Evolutionary conservation across 2,113 vertebrate species (phyloP).

Genomic region (Nothoprocta pentlandii): DNA sequence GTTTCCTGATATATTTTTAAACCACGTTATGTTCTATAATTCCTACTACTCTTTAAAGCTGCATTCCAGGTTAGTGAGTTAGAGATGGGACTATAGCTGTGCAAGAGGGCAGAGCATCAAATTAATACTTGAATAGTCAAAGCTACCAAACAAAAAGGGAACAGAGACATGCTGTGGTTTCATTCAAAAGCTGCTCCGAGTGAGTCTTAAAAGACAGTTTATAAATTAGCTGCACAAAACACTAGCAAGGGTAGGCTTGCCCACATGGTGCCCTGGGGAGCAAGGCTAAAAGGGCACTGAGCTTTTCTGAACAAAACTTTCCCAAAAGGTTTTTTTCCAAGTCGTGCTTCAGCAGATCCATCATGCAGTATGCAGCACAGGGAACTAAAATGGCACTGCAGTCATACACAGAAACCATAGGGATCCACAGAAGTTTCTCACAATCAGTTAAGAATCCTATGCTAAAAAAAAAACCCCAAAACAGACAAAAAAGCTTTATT

Average conservation of each 20-base stretch:
- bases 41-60: slow-evolving; percentile 24
- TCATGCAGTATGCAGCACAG: not conserved
- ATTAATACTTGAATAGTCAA: not conserved
- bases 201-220: not conserved
- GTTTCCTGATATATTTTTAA: slow-evolving; percentile 37
- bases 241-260: not conserved
- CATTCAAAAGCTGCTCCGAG: not conserved
- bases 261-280: not conserved
- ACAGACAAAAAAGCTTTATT: not conserved
- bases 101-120: slow-evolving; percentile 25
- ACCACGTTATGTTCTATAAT: not conserved
- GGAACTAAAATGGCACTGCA: not conserved
- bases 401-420: not conserved
- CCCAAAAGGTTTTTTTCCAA: not conserved
- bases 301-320: not conserved
- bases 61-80: slow-evolving; percentile 40
- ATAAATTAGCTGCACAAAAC: not conserved
- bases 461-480: not conserved
- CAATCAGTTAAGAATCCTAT: not conserved
- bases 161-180: not conserved
- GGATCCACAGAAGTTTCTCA: not conserved
- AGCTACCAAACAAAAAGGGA: not conserved
- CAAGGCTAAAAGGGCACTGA: not conserved
- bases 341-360: not conserved
- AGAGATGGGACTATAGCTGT: slow-evolving; percentile 38